These are phyloP conservation scores for Drosophila dives DNA, from an alignment of 2,888 invertebrate species.

Conservation along the genomic window DNA sequence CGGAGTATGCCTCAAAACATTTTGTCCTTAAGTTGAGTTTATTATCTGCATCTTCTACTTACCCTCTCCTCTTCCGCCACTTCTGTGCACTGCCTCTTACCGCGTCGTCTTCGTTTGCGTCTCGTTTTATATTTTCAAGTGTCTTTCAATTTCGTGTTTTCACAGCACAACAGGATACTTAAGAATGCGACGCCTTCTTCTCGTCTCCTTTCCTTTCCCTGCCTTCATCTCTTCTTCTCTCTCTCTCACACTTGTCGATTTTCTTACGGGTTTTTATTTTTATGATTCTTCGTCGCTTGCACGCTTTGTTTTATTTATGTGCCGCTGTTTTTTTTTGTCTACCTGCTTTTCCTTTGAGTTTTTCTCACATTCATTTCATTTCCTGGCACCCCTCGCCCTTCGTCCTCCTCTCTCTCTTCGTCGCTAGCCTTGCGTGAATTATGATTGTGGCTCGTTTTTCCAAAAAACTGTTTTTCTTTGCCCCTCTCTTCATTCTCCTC, in stretches of 20 bases:
- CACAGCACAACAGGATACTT: slow-evolving; percentile 54
- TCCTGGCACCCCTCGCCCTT: slow-evolving; percentile 47
- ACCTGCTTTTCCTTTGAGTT: slow-evolving; percentile 75
- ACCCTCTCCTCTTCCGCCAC: background rate
- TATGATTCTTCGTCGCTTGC: slow-evolving; percentile 36
- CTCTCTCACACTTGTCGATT: background rate
- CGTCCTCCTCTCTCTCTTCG: background rate
- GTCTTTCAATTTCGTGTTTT: slow-evolving; percentile 53
- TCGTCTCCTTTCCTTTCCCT: no score
- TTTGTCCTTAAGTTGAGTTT: background rate
- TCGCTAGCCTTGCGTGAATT: slow-evolving; percentile 61
- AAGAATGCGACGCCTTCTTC: slow-evolving; percentile 34
- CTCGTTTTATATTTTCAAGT: slow-evolving; percentile 31
- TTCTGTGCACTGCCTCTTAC: background rate
- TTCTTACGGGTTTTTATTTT: slow-evolving; percentile 23
- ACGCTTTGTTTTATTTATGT: slow-evolving; percentile 51
- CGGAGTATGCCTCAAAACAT: background rate
- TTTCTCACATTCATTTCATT: slow-evolving; percentile 76
- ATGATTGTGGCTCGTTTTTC: slow-evolving; percentile 74
- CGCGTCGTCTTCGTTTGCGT: background rate
- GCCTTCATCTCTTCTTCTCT: background rate
- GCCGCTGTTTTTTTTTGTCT: slow-evolving; percentile 34
- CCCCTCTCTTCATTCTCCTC: background rate
- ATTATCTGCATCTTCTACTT: background rate
- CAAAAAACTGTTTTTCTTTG: slow-evolving; percentile 25